phyloP scores from a whole-genome alignment of 2,888 invertebrate genomes.

The Oscheius onirici region DNA sequence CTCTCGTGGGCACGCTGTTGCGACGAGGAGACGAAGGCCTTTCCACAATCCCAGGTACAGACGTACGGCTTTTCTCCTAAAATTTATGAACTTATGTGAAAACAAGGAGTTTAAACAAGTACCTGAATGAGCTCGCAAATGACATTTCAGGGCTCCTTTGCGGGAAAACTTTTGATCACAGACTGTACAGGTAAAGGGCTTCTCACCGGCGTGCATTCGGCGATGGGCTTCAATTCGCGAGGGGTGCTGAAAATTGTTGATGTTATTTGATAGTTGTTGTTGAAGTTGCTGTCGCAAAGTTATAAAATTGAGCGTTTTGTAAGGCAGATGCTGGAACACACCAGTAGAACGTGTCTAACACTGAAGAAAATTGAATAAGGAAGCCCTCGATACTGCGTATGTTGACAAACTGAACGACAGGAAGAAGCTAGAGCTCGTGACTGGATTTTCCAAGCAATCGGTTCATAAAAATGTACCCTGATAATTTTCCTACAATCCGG shows the following conservation, averaged over 20 bases:
- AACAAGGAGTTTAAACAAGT: neutral
- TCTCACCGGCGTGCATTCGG: slow-evolving; percentile 41
- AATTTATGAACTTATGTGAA: slow-evolving; percentile 22
- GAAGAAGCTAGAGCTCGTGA: too few relatives aligned
- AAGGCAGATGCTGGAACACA: too few relatives aligned
- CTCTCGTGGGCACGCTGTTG: slow-evolving; percentile 58
- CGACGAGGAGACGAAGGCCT: slow-evolving; percentile 55
- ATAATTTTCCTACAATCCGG: slow-evolving; percentile 42
- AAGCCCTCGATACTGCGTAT: too few relatives aligned
- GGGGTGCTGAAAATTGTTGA: slow-evolving; percentile 43
- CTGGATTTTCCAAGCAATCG: too few relatives aligned
- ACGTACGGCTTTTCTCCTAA: slow-evolving; percentile 55
- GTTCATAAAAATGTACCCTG: slow-evolving; percentile 2
- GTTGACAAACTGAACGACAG: too few relatives aligned
- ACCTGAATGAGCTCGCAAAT: slow-evolving; percentile 47
- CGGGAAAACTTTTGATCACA: slow-evolving; percentile 41
- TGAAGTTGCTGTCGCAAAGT: too few relatives aligned
- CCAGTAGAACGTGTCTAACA: too few relatives aligned
- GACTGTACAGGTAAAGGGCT: slow-evolving; percentile 25
- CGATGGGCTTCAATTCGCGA: slow-evolving; percentile 48
- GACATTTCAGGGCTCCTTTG: slow-evolving; percentile 48
- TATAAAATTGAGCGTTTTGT: too few relatives aligned
- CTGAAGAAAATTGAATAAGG: too few relatives aligned
- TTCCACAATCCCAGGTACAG: slow-evolving; percentile 65
- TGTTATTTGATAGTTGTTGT: too few relatives aligned